Conservation (phyloP, 35 echinoderm and acorn worm genomes). For the Amphiura filiformis region DNA sequence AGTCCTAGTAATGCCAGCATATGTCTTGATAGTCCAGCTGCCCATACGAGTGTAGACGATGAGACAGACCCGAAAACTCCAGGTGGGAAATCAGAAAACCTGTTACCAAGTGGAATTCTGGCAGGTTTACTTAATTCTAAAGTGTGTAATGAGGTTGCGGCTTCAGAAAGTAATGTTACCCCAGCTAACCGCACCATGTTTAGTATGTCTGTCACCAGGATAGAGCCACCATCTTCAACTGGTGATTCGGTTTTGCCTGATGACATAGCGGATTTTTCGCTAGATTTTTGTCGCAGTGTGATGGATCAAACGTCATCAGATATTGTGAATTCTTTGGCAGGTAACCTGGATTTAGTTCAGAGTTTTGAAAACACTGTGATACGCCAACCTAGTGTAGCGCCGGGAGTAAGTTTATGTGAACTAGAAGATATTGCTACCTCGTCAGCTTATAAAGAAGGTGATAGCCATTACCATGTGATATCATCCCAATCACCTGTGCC, state of each 20-base stretch:
- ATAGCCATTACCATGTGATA: not conserved
- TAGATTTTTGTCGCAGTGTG: slow-evolving; percentile 75
- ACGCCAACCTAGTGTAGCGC: not conserved
- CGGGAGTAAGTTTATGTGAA: not conserved
- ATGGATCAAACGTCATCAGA: slow-evolving; percentile 69
- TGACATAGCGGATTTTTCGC: slow-evolving; percentile 82
- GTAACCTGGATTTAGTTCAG: slow-evolving; percentile 29
- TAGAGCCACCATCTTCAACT: slow-evolving; percentile 21
- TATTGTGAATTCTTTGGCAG: slow-evolving; percentile 34
- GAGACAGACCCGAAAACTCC: not conserved
- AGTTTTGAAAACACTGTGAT: slow-evolving; percentile 22
- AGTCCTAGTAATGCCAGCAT: slow-evolving; percentile 35
- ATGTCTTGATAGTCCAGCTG: slow-evolving; percentile 45
- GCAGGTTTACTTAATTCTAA: slow-evolving; percentile 24
- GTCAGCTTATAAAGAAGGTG: not conserved
- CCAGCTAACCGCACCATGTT: not conserved
- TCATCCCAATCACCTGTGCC: not conserved
- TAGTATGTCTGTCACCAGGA: slow-evolving; percentile 36
- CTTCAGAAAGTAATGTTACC: slow-evolving; percentile 1
- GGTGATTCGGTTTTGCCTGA: slow-evolving; percentile 51
- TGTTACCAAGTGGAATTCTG: slow-evolving; percentile 20
- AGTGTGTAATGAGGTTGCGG: not conserved
- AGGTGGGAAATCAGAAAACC: not conserved
- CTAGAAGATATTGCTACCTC: slow-evolving; percentile 3
- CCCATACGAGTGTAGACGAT: slow-evolving; percentile 12